Percentiles rank a stretch among this genome's conserved stretches.
phyloP scores from a whole-genome alignment of 37 sponge, comb jelly and placozoan species.

The Aplysina aerophoba region DNA sequence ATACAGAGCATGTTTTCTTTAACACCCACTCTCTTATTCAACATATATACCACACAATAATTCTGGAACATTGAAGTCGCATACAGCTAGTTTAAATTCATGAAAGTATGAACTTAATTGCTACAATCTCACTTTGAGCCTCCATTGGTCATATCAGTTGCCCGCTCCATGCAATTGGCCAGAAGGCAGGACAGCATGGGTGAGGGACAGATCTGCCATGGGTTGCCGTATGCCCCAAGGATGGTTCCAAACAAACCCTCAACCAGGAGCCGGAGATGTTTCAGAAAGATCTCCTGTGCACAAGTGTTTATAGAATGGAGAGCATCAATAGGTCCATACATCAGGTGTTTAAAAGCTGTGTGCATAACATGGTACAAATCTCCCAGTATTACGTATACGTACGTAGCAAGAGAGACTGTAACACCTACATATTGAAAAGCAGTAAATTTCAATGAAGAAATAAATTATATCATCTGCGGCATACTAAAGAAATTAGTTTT shows the following conservation, averaged over 20 bases:
- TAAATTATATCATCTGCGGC: too few relatives aligned
- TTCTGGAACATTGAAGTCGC: too few relatives aligned
- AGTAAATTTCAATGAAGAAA: too few relatives aligned
- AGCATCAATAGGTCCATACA: not conserved
- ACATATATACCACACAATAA: too few relatives aligned
- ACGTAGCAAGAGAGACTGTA: too few relatives aligned
- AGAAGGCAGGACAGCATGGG: slow-evolving; percentile 54
- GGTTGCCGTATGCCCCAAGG: slow-evolving; percentile 40
- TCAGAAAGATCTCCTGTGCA: slow-evolving; percentile 37
- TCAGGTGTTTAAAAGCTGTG: not conserved
- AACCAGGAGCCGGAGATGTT: slow-evolving; percentile 30
- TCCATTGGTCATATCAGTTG: slow-evolving; percentile 56
- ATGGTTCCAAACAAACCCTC: slow-evolving; percentile 28
- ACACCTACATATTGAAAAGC: too few relatives aligned
- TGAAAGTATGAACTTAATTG: too few relatives aligned
- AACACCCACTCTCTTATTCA: too few relatives aligned
- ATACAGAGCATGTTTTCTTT: too few relatives aligned
- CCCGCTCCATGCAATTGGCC: slow-evolving; percentile 44
- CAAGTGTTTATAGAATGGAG: not conserved
- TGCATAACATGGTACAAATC: not conserved
- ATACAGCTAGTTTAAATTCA: too few relatives aligned
- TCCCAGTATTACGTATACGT: too few relatives aligned
- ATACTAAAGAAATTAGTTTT: not conserved
- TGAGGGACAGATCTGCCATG: slow-evolving; percentile 58
- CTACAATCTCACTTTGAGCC: slow-evolving; percentile 48